Percentiles rank a stretch among this genome's conserved stretches.
Conservation (phyloP, 1,140 invertebrate species). For the Drosophila ohnishii region DNA sequence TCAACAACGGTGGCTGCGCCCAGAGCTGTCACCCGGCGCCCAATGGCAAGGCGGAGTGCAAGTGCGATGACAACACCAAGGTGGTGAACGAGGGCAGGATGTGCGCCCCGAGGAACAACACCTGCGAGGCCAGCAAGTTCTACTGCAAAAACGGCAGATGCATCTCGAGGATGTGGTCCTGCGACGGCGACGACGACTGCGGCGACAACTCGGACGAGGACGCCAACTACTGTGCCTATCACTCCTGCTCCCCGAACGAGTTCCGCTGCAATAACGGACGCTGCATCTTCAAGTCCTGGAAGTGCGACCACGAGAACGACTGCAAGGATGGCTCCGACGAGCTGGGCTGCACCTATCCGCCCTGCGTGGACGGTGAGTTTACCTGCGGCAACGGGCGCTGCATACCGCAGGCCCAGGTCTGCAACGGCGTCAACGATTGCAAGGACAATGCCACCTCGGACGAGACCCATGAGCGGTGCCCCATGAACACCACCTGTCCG, state of each 20-base stretch:
- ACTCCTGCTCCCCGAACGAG: slow-evolving; percentile 95
- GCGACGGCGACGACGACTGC: slow-evolving; percentile 96
- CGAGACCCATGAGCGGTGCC: slow-evolving; percentile 93
- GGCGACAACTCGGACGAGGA: slow-evolving; percentile 97
- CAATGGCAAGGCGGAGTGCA: slow-evolving; percentile 93
- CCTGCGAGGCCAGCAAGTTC: slow-evolving; percentile 95
- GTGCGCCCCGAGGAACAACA: slow-evolving; percentile 94
- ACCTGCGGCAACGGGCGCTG: slow-evolving; percentile 96
- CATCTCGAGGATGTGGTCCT: slow-evolving; percentile 97
- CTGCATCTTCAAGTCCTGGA: slow-evolving; percentile 97
- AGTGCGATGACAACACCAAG: slow-evolving; percentile 92
- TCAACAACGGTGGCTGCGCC: slow-evolving; percentile 98
- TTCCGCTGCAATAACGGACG: slow-evolving; percentile 97
- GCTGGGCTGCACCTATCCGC: slow-evolving; percentile 94
- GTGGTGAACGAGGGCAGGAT: slow-evolving; percentile 96
- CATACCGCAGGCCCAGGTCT: slow-evolving; percentile 93
- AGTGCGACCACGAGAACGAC: slow-evolving; percentile 97
- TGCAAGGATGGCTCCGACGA: slow-evolving; percentile 97
- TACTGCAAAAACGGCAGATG: slow-evolving; percentile 97
- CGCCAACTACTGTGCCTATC: slow-evolving; percentile 94
- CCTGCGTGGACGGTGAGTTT: slow-evolving; percentile 95
- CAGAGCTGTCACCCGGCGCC: slow-evolving; percentile 96
- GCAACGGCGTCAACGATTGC: slow-evolving; percentile 97
- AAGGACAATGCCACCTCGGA: slow-evolving; percentile 96
- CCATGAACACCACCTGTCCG: slow-evolving; percentile 93